Evolutionary conservation across 2,113 vertebrate species (phyloP).

Genomic region (Leucopternis melanops): DNA sequence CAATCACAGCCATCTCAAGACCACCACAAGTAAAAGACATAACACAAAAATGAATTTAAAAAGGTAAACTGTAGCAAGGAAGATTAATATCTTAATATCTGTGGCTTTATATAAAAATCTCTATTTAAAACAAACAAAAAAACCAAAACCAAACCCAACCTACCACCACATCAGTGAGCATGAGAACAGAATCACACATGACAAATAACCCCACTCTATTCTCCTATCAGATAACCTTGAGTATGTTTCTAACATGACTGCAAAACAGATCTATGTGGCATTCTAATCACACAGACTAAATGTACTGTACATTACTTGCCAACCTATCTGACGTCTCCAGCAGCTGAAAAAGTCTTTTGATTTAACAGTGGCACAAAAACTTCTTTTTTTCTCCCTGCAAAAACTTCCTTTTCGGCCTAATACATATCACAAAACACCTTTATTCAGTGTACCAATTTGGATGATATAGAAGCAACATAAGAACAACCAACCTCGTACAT

Average conservation of each 20-base stretch:
- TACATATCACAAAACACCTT: background rate
- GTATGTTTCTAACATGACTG: background rate
- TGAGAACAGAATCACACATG: background rate
- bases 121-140: background rate
- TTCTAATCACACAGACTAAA: background rate
- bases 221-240: background rate
- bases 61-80: background rate
- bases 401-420: background rate
- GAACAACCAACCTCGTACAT: background rate
- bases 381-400: background rate
- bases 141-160: background rate
- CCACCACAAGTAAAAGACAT: background rate
- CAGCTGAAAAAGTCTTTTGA: background rate
- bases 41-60: background rate
- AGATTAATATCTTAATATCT: background rate
- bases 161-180: background rate
- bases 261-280: background rate
- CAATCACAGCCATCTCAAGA: background rate
- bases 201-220: background rate
- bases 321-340: background rate
- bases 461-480: background rate
- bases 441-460: background rate
- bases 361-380: background rate
- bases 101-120: background rate
- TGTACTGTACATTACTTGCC: background rate